Percentiles rank a stretch among this genome's conserved stretches.
Conservation (phyloP, 2,888 invertebrate genomes). For the Cephus spinipes region DNA sequence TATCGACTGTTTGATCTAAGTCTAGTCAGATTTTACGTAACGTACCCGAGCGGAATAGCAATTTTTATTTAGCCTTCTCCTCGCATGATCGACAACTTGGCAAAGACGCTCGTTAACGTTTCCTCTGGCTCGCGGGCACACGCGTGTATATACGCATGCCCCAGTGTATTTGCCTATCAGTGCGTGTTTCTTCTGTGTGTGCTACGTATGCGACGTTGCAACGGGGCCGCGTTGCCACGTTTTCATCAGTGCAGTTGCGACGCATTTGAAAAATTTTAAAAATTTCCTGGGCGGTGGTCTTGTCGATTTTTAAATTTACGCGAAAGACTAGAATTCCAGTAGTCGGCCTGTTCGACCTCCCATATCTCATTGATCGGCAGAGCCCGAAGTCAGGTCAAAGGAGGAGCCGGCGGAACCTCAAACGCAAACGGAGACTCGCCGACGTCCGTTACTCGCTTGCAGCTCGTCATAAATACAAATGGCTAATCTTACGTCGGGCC, state of each 20-base stretch:
- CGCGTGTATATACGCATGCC: neutral
- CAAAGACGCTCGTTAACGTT: neutral
- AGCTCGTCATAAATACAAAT: slow-evolving; percentile 8
- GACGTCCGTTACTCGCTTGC: slow-evolving; percentile 1
- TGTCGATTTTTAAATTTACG: no score
- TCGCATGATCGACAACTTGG: neutral
- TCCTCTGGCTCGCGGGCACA: neutral
- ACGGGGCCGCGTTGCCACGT: no score
- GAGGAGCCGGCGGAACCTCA: neutral
- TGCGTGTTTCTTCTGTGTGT: no score
- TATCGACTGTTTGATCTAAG: slow-evolving; percentile 10
- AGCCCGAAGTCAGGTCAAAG: no score
- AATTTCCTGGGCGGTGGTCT: no score
- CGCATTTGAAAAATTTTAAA: no score
- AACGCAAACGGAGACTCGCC: neutral
- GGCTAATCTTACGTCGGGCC: slow-evolving; percentile 10
- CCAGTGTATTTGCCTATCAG: no score
- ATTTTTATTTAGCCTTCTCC: slow-evolving; percentile 10
- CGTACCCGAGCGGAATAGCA: slow-evolving; percentile 7
- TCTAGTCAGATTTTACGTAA: slow-evolving; percentile 3
- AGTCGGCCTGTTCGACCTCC: no score
- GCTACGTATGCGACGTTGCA: no score
- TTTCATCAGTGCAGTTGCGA: no score
- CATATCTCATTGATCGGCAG: no score
- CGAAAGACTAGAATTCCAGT: no score